Evolutionary conservation across 1,140 invertebrate genomes (phyloP).

Genomic region (Apis florea): DNA sequence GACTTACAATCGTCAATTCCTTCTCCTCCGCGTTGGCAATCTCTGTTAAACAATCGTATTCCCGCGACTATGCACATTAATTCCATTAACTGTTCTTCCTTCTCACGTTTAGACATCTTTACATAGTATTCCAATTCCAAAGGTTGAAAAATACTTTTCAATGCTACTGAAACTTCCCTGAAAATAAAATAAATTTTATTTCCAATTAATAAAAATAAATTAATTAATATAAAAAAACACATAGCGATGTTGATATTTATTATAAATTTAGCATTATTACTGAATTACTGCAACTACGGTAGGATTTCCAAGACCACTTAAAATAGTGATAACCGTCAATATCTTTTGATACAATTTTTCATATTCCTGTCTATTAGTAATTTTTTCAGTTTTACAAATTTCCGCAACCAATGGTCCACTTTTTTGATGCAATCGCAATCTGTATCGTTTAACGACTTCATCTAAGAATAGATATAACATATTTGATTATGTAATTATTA

Average conservation of each 20-base stretch:
- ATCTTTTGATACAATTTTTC: slow-evolving; percentile 84
- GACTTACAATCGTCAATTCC: slow-evolving; percentile 84
- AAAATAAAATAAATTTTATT: slow-evolving; percentile 4
- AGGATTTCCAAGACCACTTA: slow-evolving; percentile 85
- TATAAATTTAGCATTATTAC: slow-evolving; percentile 69
- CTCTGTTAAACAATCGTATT: slow-evolving; percentile 85
- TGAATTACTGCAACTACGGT: slow-evolving; percentile 79
- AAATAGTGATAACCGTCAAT: slow-evolving; percentile 82
- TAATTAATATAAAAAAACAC: not conserved
- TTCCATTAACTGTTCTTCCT: slow-evolving; percentile 81
- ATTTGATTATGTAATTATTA: too few relatives aligned
- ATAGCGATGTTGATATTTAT: too few relatives aligned
- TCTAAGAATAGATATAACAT: slow-evolving; percentile 66
- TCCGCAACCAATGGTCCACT: slow-evolving; percentile 81
- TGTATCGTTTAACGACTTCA: slow-evolving; percentile 80
- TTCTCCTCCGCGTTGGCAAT: slow-evolving; percentile 84
- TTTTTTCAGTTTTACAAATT: slow-evolving; percentile 80
- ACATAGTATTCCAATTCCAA: slow-evolving; percentile 86
- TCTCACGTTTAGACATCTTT: slow-evolving; percentile 80
- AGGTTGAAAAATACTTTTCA: slow-evolving; percentile 87
- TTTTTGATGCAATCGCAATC: slow-evolving; percentile 78
- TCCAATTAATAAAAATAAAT: too few relatives aligned
- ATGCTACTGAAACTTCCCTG: slow-evolving; percentile 83
- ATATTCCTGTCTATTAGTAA: slow-evolving; percentile 75
- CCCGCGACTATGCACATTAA: slow-evolving; percentile 83